Evolutionary conservation across 2,797 vertebrate species (phyloP).

Genomic region (Capromys pilorides): DNA sequence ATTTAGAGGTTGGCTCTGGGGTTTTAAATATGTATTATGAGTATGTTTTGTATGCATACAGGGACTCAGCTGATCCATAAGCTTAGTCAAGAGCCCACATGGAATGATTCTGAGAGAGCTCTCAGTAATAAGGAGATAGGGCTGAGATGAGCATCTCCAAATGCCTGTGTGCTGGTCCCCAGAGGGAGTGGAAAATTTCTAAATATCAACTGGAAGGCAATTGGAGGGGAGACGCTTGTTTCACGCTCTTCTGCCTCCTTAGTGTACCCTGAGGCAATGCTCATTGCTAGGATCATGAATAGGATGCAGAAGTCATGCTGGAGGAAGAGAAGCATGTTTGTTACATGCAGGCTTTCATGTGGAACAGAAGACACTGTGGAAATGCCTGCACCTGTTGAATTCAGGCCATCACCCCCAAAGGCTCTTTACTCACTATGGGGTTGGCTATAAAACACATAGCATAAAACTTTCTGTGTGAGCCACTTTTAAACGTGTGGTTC

Average conservation of each 20-base stretch:
- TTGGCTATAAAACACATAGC: not conserved
- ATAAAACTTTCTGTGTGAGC: not conserved
- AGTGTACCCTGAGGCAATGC: constrained; percentile 36
- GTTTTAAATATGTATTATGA: constrained; percentile 62
- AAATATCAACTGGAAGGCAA: constrained; percentile 59
- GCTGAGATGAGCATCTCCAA: constrained; percentile 35
- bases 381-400: not conserved
- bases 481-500: not conserved
- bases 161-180: not conserved
- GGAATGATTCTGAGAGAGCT: constrained; percentile 50
- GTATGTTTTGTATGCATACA: constrained; percentile 42
- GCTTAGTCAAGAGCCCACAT: constrained; percentile 41
- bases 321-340: not conserved
- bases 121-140: not conserved
- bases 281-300: constrained; percentile 13
- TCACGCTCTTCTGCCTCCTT: constrained; percentile 45
- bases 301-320: constrained; percentile 28
- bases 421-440: not conserved
- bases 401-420: not conserved
- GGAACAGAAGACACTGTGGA: not conserved
- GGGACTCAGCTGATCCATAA: constrained; percentile 59
- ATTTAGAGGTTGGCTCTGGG: constrained; percentile 67
- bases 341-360: not conserved
- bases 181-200: constrained; percentile 31
- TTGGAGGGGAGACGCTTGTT: constrained; percentile 53